Evolutionary conservation across 2,888 invertebrate genomes (phyloP).

Genomic region (Sericinus montela): DNA sequence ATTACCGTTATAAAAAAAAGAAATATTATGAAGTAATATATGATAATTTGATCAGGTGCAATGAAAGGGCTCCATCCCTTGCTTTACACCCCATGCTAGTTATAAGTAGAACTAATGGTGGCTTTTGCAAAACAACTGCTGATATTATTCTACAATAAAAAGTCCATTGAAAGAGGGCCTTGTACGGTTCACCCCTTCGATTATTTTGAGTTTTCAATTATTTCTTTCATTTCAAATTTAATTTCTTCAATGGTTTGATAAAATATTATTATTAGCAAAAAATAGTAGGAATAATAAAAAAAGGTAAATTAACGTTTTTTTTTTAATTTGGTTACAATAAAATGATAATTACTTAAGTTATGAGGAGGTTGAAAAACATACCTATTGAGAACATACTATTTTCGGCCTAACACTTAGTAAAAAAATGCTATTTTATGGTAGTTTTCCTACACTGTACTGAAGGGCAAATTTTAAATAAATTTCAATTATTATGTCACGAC

Average conservation of each 20-base stretch:
- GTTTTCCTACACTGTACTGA: too few relatives aligned
- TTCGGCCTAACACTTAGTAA: too few relatives aligned
- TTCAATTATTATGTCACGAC: too few relatives aligned
- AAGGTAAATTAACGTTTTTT: too few relatives aligned
- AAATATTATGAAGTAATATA: slow-evolving; percentile 15
- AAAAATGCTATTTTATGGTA: too few relatives aligned
- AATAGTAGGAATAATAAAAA: background rate
- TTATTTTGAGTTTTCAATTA: slow-evolving; percentile 56
- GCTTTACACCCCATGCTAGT: slow-evolving; percentile 38
- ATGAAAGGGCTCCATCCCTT: slow-evolving; percentile 16
- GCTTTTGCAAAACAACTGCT: slow-evolving; percentile 60
- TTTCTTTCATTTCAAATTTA: slow-evolving; percentile 32
- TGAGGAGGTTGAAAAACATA: too few relatives aligned
- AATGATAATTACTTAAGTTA: too few relatives aligned
- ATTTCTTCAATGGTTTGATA: background rate
- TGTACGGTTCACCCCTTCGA: slow-evolving; percentile 52
- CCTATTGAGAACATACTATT: too few relatives aligned
- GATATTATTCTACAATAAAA: slow-evolving; percentile 56
- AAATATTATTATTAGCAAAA: background rate
- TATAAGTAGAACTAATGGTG: slow-evolving; percentile 64
- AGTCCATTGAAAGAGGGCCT: slow-evolving; percentile 56
- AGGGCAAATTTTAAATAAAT: too few relatives aligned
- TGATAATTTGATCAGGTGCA: slow-evolving; percentile 20
- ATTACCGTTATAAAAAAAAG: slow-evolving; percentile 49
- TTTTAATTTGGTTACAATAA: too few relatives aligned